phyloP scores from a whole-genome alignment of 2,888 invertebrate species.

The Yponomeuta evonymella region DNA sequence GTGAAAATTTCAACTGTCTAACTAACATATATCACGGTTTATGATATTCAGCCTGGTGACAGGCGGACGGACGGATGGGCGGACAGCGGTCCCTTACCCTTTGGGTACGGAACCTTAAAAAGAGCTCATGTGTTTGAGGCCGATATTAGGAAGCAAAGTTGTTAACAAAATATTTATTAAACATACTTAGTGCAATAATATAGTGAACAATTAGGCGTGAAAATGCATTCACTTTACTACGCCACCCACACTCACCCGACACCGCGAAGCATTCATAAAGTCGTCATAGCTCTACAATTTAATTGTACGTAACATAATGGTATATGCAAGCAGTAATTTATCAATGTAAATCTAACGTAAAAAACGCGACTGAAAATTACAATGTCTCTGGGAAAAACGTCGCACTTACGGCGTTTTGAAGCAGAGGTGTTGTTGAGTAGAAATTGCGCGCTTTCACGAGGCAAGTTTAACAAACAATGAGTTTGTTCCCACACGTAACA shows the following conservation, averaged over 20 bases:
- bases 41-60: no score
- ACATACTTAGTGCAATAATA: background rate
- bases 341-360: constrained; percentile 29
- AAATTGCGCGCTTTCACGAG: constrained; percentile 62
- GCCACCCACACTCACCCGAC: background rate
- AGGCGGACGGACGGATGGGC: no score
- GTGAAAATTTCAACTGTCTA: no score
- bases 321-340: constrained; percentile 5
- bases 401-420: constrained; percentile 27
- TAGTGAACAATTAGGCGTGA: background rate
- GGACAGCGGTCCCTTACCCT: no score
- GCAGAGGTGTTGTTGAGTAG: constrained; percentile 38
- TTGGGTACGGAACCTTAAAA: no score
- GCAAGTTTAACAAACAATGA: constrained; percentile 30
- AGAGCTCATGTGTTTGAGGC: no score
- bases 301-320: constrained; percentile 1
- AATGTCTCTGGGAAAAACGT: constrained; percentile 35
- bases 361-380: constrained; percentile 31
- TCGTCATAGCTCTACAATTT: background rate
- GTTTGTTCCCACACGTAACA: constrained; percentile 50
- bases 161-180: background rate
- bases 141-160: no score
- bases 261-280: background rate
- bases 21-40: no score
- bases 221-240: background rate